phyloP scores from a whole-genome alignment of 2,113 vertebrate species.

The Hyla sarda region DNA sequence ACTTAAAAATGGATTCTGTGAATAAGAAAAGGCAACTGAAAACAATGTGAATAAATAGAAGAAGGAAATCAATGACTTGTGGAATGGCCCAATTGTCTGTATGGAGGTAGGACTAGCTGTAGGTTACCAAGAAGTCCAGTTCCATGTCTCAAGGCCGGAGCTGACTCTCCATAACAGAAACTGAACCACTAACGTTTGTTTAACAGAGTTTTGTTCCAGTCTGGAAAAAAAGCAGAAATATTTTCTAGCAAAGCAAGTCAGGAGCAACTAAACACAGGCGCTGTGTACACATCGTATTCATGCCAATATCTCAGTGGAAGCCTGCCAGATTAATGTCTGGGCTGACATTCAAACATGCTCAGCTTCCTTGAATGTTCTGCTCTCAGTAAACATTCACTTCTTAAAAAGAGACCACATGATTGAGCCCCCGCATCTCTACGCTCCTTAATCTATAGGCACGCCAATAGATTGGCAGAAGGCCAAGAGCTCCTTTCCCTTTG shows the following conservation, averaged over 20 bases:
- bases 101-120: too few species aligned
- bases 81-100: background rate
- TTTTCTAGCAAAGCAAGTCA: constrained; percentile 72
- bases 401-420: constrained; percentile 59
- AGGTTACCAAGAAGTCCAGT: background rate
- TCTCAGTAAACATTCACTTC: constrained; percentile 68
- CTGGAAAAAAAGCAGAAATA: constrained; percentile 69
- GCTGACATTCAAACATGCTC: constrained; percentile 73
- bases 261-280: constrained; percentile 74
- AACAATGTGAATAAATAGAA: background rate
- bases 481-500: constrained; percentile 19
- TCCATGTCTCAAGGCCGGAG: background rate
- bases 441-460: constrained; percentile 36
- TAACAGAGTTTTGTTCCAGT: constrained; percentile 65
- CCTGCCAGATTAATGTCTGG: constrained; percentile 71
- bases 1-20: background rate
- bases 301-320: constrained; percentile 72
- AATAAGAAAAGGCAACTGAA: background rate
- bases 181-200: constrained; percentile 61
- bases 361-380: constrained; percentile 67
- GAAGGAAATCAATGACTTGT: background rate
- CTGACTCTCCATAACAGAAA: background rate
- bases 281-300: constrained; percentile 75
- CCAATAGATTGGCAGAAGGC: constrained; percentile 20
- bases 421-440: constrained; percentile 35